Conservation (phyloP, 2,797 vertebrate species). For the Myripristis murdjan region DNA sequence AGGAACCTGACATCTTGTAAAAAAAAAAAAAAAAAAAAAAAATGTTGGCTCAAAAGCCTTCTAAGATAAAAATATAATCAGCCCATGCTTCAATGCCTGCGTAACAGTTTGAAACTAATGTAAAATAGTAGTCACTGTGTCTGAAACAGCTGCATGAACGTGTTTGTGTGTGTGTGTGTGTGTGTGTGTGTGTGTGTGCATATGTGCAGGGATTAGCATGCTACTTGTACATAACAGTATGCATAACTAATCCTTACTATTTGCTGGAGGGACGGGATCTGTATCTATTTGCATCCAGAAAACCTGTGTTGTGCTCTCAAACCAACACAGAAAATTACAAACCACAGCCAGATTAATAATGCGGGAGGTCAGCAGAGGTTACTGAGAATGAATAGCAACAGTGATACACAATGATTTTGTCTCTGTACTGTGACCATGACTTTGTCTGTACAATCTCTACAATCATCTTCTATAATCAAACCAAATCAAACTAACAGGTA, state of each 20-base stretch:
- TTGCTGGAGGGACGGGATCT: conserved; percentile 52
- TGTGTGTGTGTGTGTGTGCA: no score
- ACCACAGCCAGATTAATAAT: conserved; percentile 21
- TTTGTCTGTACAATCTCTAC: not conserved
- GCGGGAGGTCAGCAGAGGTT: not conserved
- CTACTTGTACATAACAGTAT: conserved; percentile 23
- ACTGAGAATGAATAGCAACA: conserved; percentile 2
- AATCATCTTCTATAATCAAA: not conserved
- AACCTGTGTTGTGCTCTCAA: conserved; percentile 8
- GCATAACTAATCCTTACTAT: conserved; percentile 37
- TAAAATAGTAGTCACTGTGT: no score
- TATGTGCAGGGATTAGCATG: conserved; percentile 35
- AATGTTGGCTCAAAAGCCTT: no score
- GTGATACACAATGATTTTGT: not conserved
- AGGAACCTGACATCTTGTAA: no score
- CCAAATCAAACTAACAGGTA: no score
- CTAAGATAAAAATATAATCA: no score
- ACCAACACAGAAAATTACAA: conserved; percentile 12
- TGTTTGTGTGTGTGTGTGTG: conserved; percentile 3
- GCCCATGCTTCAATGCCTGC: no score
- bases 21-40: no score
- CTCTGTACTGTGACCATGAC: no score
- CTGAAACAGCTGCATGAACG: conserved; percentile 10
- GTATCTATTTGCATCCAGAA: conserved; percentile 31
- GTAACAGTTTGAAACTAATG: no score